These are phyloP conservation scores for Peromyscus californicus DNA, from an alignment of 2,113 vertebrate species.

Conservation along the genomic window DNA sequence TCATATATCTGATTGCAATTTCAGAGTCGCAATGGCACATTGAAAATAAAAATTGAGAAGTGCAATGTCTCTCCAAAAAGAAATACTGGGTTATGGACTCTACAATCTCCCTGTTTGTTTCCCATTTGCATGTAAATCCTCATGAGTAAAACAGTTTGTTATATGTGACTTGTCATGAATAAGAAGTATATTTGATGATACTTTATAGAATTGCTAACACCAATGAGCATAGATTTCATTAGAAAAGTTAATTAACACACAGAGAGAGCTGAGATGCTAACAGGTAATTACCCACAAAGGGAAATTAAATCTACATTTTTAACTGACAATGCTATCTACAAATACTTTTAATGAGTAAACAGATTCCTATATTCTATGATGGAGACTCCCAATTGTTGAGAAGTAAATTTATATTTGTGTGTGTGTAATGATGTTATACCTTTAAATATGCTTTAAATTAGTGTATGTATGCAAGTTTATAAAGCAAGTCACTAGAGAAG, in stretches of 20 bases:
- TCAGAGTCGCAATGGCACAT: constrained; percentile 31
- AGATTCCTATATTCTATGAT: constrained; percentile 84
- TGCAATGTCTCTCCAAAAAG: constrained; percentile 43
- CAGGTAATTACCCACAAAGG: constrained; percentile 89
- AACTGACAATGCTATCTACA: constrained; percentile 77
- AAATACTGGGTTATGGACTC: not conserved
- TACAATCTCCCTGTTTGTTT: constrained; percentile 51
- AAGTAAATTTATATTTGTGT: not conserved
- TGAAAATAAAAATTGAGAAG: constrained; percentile 38
- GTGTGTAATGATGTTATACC: not conserved
- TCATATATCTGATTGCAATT: constrained; percentile 53
- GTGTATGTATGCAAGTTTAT: not conserved
- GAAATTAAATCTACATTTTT: constrained; percentile 87
- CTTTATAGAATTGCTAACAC: constrained; percentile 11
- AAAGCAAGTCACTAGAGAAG: not conserved
- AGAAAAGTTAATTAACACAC: constrained; percentile 88
- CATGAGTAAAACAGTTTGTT: constrained; percentile 63
- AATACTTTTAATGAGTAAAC: constrained; percentile 84
- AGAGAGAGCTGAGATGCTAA: constrained; percentile 86
- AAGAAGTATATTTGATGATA: constrained; percentile 76
- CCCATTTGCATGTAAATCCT: constrained; percentile 26
- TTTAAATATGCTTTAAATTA: not conserved
- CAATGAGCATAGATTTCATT: constrained; percentile 70
- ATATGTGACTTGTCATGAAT: constrained; percentile 62
- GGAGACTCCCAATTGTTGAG: constrained; percentile 60